These are phyloP conservation scores for Agrypnus murinus DNA, from an alignment of 2,888 invertebrate genomes.

Conservation along the genomic window DNA sequence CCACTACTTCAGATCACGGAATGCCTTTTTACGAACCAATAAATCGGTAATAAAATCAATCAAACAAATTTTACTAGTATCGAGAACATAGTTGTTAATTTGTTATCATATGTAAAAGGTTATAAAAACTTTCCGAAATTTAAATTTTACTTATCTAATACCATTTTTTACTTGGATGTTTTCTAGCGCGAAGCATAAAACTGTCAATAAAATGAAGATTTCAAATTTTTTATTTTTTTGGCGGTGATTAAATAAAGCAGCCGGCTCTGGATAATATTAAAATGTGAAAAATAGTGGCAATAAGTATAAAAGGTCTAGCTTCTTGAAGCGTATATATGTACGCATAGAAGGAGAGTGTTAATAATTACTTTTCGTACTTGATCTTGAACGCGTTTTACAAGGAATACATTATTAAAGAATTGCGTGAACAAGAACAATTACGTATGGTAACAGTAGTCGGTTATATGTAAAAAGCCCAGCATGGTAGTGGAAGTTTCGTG, in stretches of 20 bases:
- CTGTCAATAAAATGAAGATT: neutral
- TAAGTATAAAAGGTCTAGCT: neutral
- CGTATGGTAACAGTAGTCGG: slow-evolving; percentile 41
- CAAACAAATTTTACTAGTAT: slow-evolving; percentile 10
- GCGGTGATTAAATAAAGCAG: too few species aligned
- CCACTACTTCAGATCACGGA: slow-evolving; percentile 10
- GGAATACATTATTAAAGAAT: slow-evolving; percentile 34
- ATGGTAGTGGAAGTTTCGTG: slow-evolving; percentile 36
- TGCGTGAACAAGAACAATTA: slow-evolving; percentile 49
- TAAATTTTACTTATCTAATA: slow-evolving; percentile 25
- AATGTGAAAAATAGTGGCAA: too few species aligned
- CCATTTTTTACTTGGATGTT: slow-evolving; percentile 1
- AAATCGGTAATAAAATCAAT: slow-evolving; percentile 18
- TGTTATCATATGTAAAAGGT: slow-evolving; percentile 24
- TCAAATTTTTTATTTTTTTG: too few species aligned
- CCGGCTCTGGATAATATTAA: too few species aligned
- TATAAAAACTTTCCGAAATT: slow-evolving; percentile 14
- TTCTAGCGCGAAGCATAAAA: neutral
- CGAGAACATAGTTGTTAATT: slow-evolving; percentile 14
- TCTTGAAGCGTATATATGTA: slow-evolving; percentile 6
- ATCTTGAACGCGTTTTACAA: slow-evolving; percentile 39
- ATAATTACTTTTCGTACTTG: slow-evolving; percentile 40
- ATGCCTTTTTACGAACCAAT: slow-evolving; percentile 11
- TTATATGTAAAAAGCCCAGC: slow-evolving; percentile 5
- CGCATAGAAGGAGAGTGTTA: slow-evolving; percentile 32